Conservation (phyloP, 2,888 invertebrate species). For the Cryptus viduatorius region DNA sequence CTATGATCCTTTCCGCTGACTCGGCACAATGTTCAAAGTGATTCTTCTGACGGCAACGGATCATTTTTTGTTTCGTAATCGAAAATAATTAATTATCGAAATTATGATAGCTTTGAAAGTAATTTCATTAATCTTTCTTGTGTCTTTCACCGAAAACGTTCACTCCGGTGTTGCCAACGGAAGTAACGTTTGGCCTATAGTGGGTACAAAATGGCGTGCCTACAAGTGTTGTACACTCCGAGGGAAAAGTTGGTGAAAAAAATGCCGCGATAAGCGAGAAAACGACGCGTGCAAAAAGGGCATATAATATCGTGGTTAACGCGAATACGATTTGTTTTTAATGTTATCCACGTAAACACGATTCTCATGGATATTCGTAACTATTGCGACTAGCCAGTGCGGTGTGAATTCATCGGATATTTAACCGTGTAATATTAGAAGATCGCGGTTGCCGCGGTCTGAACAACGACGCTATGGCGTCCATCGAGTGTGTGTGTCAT, state of each 20-base stretch:
- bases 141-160: constrained; percentile 9
- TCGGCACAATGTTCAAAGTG: neutral
- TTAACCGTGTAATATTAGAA: constrained; percentile 56
- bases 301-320: constrained; percentile 58
- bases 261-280: constrained; percentile 79
- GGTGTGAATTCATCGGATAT: constrained; percentile 27
- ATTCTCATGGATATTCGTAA: constrained; percentile 9
- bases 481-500: constrained; percentile 76
- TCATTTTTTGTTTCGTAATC: neutral
- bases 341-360: neutral
- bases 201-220: constrained; percentile 80
- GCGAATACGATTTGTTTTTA: constrained; percentile 17
- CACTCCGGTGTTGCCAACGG: constrained; percentile 63
- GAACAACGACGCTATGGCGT: constrained; percentile 83
- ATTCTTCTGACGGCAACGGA: neutral
- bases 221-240: constrained; percentile 76
- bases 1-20: neutral
- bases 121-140: neutral
- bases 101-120: neutral
- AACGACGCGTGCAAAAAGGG: constrained; percentile 75
- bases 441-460: constrained; percentile 69
- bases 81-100: neutral
- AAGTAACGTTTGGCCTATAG: constrained; percentile 71
- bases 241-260: constrained; percentile 77
- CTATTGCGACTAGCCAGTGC: neutral